Evolutionary conservation across 2,113 vertebrate species (phyloP), one percentile per base, ranked within the genome.

Genomic region (Sakesphorus luctuosus): DNA sequence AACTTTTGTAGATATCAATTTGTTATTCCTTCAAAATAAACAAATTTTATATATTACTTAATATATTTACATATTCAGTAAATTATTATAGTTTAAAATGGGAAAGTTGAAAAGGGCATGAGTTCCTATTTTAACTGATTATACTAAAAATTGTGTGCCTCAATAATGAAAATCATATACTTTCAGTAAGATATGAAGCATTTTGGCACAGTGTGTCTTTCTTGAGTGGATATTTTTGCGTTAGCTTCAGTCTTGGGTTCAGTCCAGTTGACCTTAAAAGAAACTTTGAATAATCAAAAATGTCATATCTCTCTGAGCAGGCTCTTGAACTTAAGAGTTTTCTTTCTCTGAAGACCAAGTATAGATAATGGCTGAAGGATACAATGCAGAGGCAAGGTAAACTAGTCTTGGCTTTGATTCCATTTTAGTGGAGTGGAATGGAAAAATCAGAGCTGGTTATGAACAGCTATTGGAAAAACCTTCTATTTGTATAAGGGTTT

Each of bases 391-490:
- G 79, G 6, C 9, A 53, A 72, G 29, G 5, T 46, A 47, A 43
- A 26, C 63, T 43, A 43, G 15, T 78, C 28, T 49, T 72, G 66
- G 12, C 9, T 44, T 89, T 79, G 21, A 38, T 78, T 76, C 36
- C 31, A 24, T 50, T 93, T 52, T 77, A 82, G 15, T 40, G 61
- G 49, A 73, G 19, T 9, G 11, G 33, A 81, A 92, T 52, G 40
- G 31, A 82, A 65, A 73, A 76, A n/a, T 84, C 20, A 10, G 77
- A 59, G 59, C 47, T 92, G 63, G 23, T 52, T 73, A 87, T 79
- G 89, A 77, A 38, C 63, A 87, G 91, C 49, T 87, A 31, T 38
- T 69, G 86, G 81, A 55, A 95, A 87, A 93, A 95, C 36, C 75
- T 93, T 90, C 66, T 56, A 29, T 95, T 94, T 86, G 53, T 87